These are phyloP conservation scores for Podarcis muralis DNA, from an alignment of 2,113 vertebrate genomes.

Conservation along the genomic window DNA sequence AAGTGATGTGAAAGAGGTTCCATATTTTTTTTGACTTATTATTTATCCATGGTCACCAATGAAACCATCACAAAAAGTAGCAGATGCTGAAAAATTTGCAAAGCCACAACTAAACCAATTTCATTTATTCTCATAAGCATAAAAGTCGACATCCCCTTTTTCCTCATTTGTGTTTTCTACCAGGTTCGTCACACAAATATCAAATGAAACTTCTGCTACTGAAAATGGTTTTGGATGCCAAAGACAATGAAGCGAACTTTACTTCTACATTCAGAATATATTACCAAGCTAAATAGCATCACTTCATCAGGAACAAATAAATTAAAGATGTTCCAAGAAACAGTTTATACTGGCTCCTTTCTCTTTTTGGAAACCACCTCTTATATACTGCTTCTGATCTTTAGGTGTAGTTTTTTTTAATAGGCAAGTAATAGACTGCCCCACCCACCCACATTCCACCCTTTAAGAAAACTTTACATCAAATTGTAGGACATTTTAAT, in stretches of 20 bases:
- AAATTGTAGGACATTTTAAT: background rate
- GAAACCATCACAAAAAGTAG: background rate
- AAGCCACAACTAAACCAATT: background rate
- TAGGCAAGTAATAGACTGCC: background rate
- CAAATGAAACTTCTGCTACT: background rate
- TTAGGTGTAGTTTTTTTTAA: background rate
- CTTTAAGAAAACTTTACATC: background rate
- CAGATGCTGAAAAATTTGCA: background rate
- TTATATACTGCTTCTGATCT: background rate
- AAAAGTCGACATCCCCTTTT: background rate
- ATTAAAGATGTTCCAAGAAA: conserved; percentile 5
- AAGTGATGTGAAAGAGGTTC: background rate
- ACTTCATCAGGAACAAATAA: conserved; percentile 7
- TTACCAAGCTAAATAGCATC: background rate
- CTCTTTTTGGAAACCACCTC: background rate
- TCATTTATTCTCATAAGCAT: background rate
- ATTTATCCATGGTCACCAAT: background rate
- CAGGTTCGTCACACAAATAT: background rate
- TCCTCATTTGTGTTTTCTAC: background rate
- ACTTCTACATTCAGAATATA: conserved; percentile 4
- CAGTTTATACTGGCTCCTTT: background rate
- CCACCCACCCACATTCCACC: too few relatives aligned
- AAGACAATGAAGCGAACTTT: conserved; percentile 1
- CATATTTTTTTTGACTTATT: background rate
- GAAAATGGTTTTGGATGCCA: background rate